phyloP scores from a whole-genome alignment of 2,888 invertebrate genomes.

The Lochmaea crataegi region DNA sequence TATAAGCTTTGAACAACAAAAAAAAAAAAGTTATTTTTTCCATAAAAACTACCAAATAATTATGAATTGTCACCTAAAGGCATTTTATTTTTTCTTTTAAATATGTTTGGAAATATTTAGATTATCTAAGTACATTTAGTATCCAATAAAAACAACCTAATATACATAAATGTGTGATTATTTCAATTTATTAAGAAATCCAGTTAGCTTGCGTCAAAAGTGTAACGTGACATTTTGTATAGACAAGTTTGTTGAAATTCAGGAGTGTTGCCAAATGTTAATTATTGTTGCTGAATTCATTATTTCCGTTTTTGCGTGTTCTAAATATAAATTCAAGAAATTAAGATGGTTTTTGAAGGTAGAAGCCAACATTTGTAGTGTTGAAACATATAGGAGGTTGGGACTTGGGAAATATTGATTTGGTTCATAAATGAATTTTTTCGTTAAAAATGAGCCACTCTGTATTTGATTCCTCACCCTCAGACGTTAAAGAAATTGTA shows the following conservation, averaged over 20 bases:
- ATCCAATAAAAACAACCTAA: not conserved
- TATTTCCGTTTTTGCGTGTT: not conserved
- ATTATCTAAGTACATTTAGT: not conserved
- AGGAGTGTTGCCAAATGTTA: not conserved
- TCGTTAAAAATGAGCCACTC: no score
- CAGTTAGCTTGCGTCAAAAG: not conserved
- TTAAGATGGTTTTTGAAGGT: not conserved
- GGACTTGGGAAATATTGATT: no score
- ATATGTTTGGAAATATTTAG: not conserved
- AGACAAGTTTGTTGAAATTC: not conserved
- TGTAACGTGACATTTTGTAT: not conserved
- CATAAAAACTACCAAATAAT: no score
- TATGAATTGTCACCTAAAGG: no score
- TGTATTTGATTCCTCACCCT: no score
- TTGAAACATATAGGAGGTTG: no score
- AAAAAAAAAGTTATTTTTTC: no score
- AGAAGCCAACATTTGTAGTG: no score
- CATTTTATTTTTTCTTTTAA: no score
- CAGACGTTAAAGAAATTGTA: no score
- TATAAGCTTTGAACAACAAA: no score
- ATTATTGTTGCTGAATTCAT: not conserved
- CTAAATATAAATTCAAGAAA: not conserved
- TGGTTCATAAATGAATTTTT: no score
- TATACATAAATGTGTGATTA: not conserved
- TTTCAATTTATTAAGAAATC: conserved; percentile 3